Base-by-base conservation (phyloP, 2,888 invertebrate genomes). In the Serripes groenlandicus region DNA sequence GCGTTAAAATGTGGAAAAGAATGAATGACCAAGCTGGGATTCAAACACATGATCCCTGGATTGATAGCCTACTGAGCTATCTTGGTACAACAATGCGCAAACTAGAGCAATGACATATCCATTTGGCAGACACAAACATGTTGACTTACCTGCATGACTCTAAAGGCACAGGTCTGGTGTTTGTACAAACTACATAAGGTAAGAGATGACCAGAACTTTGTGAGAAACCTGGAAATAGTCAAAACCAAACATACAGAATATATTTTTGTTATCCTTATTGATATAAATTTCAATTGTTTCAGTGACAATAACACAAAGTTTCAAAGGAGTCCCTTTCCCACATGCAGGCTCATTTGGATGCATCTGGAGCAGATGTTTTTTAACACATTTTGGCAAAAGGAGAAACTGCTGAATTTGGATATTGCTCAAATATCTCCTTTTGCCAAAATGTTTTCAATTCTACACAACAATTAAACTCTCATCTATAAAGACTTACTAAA, bases 201-300 rank as follows among this genome's bases (percentile, higher is more conserved):
- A 18, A 88, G 54, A 15, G 88, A 77, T 56, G 83, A 78, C 85
- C 86, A 85, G n/a, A 88, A 64, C 69, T 87, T 81, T 1, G 77
- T 64, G 42, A 85, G 62, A 73, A 83, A 86, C 11, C 86, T 88
- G 78, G 3, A 78, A 69, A 56, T 49, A 49, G 26, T 58, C 3
- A n/a, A n/a, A n/a, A n/a, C n/a, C n/a, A n/a, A n/a, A 49, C 49
- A 21, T 49, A 21, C 49, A 21, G 7, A 49, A 49, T 49, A 3
- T 21, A 1, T 21, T 49, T n/a, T 11, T 15, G 15, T 42, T 11
- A 42, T 42, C 15, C 7, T 42, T 42, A 42, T 11, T 11, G 9
- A 42, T 7, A 42, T 11, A 42, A 42, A 42, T 42, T 7, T 42
- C 9, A 42, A 42, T 11, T 42, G 42, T 11, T n/a, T n/a, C n/a